These are phyloP conservation scores for Anhinga anhinga DNA, from an alignment of 2,113 vertebrate genomes.

Conservation along the genomic window DNA sequence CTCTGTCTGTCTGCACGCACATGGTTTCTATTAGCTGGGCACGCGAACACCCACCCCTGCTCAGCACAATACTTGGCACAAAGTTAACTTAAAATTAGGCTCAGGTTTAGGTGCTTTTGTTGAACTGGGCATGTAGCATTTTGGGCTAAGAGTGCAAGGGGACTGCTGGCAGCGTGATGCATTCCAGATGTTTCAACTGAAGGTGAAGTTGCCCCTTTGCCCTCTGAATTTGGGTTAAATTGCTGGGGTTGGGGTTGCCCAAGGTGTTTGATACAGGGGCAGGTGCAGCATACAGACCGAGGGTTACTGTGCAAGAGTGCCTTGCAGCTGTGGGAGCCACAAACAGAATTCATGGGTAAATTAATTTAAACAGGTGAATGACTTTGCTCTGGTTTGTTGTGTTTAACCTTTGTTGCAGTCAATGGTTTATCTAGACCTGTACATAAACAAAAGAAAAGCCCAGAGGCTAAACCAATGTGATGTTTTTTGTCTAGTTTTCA, in stretches of 20 bases:
- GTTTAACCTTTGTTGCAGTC: background rate
- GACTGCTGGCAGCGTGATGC: background rate
- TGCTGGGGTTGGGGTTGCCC: background rate
- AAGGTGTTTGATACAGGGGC: background rate
- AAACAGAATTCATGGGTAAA: background rate
- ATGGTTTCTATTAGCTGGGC: background rate
- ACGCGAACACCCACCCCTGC: background rate
- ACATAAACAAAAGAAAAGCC: conserved; percentile 34
- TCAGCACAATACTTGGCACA: background rate
- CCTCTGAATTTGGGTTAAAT: background rate
- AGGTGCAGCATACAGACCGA: background rate
- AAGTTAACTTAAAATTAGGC: background rate
- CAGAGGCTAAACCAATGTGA: background rate
- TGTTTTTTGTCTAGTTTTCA: conserved; percentile 10
- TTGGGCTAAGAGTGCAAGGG: conserved; percentile 6
- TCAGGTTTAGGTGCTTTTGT: background rate
- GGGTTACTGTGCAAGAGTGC: background rate
- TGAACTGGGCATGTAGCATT: background rate
- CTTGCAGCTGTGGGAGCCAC: background rate
- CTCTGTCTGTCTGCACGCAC: background rate
- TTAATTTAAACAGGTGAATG: conserved; percentile 30
- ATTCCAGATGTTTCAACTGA: conserved; percentile 17
- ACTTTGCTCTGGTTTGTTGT: conserved; percentile 26
- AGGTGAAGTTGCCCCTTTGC: conserved; percentile 11
- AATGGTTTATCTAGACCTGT: conserved; percentile 10